Evolutionary conservation across 2,888 invertebrate species (phyloP).

Genomic region (Himalopsyche kuldschensis): DNA sequence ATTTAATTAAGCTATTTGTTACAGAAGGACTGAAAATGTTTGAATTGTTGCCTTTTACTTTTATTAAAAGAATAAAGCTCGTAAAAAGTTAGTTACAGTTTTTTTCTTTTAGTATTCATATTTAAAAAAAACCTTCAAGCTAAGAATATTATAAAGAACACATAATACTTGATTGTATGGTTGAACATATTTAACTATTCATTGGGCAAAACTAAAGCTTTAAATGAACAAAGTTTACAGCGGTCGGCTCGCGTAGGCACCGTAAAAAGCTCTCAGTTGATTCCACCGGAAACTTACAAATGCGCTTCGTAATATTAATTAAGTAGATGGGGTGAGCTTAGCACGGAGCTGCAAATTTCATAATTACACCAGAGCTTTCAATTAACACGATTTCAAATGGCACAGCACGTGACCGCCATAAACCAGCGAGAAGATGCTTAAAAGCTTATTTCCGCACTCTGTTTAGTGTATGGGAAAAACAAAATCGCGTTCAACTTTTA

Average conservation of each 20-base stretch:
- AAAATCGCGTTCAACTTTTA: not conserved
- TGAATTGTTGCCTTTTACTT: too few species aligned
- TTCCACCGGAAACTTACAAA: not conserved
- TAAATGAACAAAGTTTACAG: not conserved
- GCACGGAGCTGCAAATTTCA: not conserved
- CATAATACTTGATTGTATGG: not conserved
- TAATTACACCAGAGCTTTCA: conserved; percentile 21
- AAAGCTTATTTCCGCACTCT: not conserved
- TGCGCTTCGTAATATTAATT: not conserved
- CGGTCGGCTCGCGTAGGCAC: not conserved
- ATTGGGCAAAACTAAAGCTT: not conserved
- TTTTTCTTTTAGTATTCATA: too few species aligned
- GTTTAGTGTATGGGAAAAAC: not conserved
- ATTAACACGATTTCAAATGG: conserved; percentile 12
- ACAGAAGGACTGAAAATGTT: too few species aligned
- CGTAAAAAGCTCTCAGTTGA: not conserved
- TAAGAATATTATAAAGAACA: too few species aligned
- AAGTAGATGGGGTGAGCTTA: not conserved
- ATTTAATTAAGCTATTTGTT: too few species aligned
- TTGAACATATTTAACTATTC: not conserved
- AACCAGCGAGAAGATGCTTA: not conserved
- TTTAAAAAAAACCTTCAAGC: too few species aligned
- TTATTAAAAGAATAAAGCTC: too few species aligned
- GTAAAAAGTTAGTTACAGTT: too few species aligned
- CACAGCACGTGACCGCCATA: conserved; percentile 17